Evolutionary conservation across 2,888 invertebrate species (phyloP).

Genomic region (Odontomyia ornata): DNA sequence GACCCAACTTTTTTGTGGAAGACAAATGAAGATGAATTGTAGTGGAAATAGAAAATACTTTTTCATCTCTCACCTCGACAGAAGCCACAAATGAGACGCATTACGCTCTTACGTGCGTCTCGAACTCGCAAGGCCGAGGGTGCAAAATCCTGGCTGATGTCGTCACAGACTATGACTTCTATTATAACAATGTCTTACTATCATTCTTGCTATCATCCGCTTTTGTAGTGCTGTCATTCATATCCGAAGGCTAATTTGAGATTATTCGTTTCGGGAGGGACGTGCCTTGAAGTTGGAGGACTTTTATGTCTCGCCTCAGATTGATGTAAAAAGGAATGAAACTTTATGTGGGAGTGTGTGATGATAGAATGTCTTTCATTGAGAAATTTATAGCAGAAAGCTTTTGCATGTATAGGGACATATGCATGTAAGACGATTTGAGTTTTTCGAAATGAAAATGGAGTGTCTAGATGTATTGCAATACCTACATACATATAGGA

Average conservation of each 20-base stretch:
- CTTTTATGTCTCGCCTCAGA: not conserved
- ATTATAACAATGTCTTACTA: not conserved
- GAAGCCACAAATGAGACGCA: conserved; percentile 5
- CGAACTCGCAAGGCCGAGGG: not conserved
- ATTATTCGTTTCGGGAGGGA: not conserved
- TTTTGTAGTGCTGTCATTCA: not conserved
- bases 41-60: conserved; percentile 35
- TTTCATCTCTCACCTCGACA: not conserved
- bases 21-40: conserved; percentile 38
- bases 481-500: too few relatives aligned
- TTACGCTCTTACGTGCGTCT: not conserved
- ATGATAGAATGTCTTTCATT: too few relatives aligned
- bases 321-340: not conserved
- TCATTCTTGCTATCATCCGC: not conserved
- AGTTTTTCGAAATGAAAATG: too few relatives aligned
- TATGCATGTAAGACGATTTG: too few relatives aligned
- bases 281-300: not conserved
- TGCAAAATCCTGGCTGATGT: not conserved
- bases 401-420: conserved; percentile 11
- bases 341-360: too few relatives aligned
- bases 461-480: too few relatives aligned
- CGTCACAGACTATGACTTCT: not conserved
- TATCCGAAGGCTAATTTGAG: conserved; percentile 4
- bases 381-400: conserved; percentile 16
- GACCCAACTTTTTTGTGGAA: not conserved